phyloP scores from a whole-genome alignment of 2,797 vertebrate genomes.

The Sebastes kiyomatsui region DNA sequence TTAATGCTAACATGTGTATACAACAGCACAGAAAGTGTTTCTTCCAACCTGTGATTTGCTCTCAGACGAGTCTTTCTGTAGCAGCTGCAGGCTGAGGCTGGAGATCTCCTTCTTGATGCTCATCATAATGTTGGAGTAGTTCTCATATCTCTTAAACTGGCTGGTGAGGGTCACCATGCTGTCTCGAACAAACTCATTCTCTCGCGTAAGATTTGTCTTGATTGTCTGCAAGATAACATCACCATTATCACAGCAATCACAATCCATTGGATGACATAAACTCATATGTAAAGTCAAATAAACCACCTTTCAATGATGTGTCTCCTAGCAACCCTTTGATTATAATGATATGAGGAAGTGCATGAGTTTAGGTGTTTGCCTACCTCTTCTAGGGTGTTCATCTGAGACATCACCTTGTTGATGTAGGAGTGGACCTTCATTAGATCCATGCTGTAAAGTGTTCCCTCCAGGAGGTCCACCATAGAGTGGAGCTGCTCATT shows the following conservation, averaged over 20 bases:
- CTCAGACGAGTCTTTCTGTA: slow-evolving; percentile 90
- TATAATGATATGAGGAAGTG: neutral
- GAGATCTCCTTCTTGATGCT: slow-evolving; percentile 97
- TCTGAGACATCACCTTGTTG: slow-evolving; percentile 92
- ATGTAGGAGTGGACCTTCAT: slow-evolving; percentile 97
- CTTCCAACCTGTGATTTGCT: slow-evolving; percentile 87
- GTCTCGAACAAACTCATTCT: slow-evolving; percentile 92
- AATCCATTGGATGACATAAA: neutral
- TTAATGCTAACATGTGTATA: neutral
- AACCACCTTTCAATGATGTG: neutral
- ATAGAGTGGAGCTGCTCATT: slow-evolving; percentile 91
- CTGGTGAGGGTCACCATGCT: slow-evolving; percentile 88
- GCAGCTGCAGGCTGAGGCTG: slow-evolving; percentile 92
- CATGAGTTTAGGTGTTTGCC: slow-evolving; percentile 17
- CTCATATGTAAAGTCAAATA: neutral
- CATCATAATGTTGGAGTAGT: slow-evolving; percentile 95
- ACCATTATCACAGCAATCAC: neutral
- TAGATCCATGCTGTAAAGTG: slow-evolving; percentile 95
- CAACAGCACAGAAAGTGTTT: neutral
- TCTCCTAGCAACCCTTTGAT: neutral
- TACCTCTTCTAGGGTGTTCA: slow-evolving; percentile 96
- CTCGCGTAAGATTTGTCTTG: slow-evolving; percentile 93
- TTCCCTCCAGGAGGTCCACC: slow-evolving; percentile 95
- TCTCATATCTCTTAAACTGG: slow-evolving; percentile 93
- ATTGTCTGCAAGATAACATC: slow-evolving; percentile 84